Evolutionary conservation across 1,140 invertebrate species (phyloP).

Genomic region (Drosophila ficusphila): DNA sequence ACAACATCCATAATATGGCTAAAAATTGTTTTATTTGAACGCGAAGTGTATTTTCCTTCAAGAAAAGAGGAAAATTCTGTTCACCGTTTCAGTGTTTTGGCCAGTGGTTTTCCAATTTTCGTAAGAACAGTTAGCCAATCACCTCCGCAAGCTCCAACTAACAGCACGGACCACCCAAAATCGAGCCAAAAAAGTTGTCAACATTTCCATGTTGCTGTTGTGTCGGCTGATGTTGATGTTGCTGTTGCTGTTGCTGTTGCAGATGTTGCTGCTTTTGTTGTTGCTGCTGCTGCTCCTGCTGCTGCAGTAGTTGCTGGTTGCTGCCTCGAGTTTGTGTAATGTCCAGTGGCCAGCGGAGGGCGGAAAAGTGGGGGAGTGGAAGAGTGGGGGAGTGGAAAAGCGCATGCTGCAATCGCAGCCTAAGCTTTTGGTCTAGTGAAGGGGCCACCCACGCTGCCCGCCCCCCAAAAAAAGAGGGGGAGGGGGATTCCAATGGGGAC

Average conservation of each 20-base stretch:
- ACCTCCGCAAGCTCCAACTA: slow-evolving; percentile 7
- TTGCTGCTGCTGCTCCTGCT: not conserved
- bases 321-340: slow-evolving; percentile 49
- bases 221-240: slow-evolving; percentile 8
- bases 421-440: slow-evolving; percentile 33
- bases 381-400: slow-evolving; percentile 29
- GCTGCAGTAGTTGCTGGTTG: slow-evolving; percentile 28
- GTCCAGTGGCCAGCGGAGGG: slow-evolving; percentile 47
- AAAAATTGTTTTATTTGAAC: no score
- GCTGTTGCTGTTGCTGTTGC: slow-evolving; percentile 17
- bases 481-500: slow-evolving; percentile 13
- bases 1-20: no score
- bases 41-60: no score
- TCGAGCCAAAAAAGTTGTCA: slow-evolving; percentile 51
- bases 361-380: slow-evolving; percentile 29
- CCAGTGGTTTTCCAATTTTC: not conserved
- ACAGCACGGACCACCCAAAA: slow-evolving; percentile 32
- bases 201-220: slow-evolving; percentile 53
- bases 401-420: slow-evolving; percentile 17
- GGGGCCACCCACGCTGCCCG: slow-evolving; percentile 46
- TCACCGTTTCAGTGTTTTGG: no score
- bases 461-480: not conserved
- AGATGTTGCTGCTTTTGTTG: slow-evolving; percentile 5
- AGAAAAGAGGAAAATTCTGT: no score
- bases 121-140: slow-evolving; percentile 21